Evolutionary conservation across 2,888 invertebrate genomes (phyloP).

Genomic region (Drosophila vallismaia): DNA sequence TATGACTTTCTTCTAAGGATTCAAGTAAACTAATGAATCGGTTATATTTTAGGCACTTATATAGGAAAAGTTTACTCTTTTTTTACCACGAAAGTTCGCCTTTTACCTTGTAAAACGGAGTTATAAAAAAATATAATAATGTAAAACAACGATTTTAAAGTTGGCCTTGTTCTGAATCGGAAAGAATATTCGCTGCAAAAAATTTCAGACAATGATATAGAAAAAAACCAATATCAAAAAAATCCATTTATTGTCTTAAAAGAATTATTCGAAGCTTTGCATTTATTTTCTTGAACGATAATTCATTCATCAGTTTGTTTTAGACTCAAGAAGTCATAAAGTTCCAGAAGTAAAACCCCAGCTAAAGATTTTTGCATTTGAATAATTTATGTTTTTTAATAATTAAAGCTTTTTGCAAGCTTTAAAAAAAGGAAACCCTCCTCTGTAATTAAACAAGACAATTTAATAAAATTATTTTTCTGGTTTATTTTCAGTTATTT

Average conservation of each 20-base stretch:
- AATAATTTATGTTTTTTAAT: too few species aligned
- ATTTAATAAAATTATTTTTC: conserved; percentile 29
- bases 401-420: not conserved
- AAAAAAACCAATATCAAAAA: too few species aligned
- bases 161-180: not conserved
- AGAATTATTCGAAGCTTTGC: not conserved
- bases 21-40: not conserved
- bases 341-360: not conserved
- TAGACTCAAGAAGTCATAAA: not conserved
- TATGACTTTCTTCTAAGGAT: not conserved
- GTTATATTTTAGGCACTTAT: not conserved
- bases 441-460: not conserved
- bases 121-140: not conserved
- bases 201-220: not conserved
- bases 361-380: too few species aligned
- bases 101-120: not conserved
- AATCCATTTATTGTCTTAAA: too few species aligned
- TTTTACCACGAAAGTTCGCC: not conserved
- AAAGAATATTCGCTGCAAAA: not conserved
- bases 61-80: not conserved
- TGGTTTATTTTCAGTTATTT: conserved; percentile 38
- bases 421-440: not conserved
- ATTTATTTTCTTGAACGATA: not conserved
- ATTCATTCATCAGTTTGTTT: not conserved
- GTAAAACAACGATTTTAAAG: not conserved